Conservation (phyloP, 2,888 invertebrate species). For the Ornithoptera priamus region DNA sequence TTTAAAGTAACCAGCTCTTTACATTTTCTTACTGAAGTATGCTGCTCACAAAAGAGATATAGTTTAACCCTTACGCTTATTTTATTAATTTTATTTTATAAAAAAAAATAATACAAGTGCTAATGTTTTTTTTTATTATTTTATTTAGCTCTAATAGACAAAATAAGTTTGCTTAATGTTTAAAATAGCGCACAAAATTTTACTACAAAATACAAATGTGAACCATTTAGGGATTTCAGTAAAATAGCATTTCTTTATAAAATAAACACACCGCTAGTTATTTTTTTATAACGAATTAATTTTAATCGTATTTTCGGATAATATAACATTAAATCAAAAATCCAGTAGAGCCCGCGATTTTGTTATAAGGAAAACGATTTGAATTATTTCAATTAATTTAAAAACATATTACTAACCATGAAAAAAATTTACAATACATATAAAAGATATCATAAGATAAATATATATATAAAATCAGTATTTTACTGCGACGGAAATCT, state of each 20-base stretch:
- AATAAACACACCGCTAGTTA: not conserved
- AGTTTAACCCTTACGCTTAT: not conserved
- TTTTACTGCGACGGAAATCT: too few relatives aligned
- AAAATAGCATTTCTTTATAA: not conserved
- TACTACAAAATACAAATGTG: not conserved
- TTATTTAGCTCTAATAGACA: not conserved
- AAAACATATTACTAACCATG: too few relatives aligned
- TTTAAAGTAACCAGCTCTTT: not conserved
- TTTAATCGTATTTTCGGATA: too few relatives aligned
- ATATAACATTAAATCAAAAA: too few relatives aligned
- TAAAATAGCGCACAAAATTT: not conserved
- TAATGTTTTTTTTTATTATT: not conserved
- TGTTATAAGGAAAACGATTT: too few relatives aligned
- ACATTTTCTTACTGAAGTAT: not conserved
- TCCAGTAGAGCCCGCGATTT: too few relatives aligned
- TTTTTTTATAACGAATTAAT: too few relatives aligned
- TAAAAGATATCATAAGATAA: too few relatives aligned
- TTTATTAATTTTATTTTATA: not conserved
- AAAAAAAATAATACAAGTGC: not conserved
- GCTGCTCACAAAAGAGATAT: not conserved
- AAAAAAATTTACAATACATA: too few relatives aligned
- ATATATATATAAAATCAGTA: too few relatives aligned
- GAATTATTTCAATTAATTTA: too few relatives aligned
- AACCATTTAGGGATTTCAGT: not conserved
- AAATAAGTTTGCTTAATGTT: not conserved